phyloP scores from a whole-genome alignment of 1,140 invertebrate genomes.

The Lasioglossum albipes region DNA sequence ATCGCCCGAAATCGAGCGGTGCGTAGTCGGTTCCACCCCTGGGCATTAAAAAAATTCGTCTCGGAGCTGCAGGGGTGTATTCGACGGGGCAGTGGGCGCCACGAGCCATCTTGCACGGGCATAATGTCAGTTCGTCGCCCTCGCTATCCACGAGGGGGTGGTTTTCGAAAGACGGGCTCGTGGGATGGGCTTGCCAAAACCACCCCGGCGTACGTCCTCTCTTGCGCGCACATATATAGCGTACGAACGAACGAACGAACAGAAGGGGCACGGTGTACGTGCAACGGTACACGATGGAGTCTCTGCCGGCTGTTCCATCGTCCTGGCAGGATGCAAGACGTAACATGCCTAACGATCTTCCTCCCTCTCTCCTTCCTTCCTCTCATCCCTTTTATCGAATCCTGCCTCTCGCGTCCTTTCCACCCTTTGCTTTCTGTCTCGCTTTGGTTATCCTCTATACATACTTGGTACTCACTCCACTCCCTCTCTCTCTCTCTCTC shows the following conservation, averaged over 20 bases:
- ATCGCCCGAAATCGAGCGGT: too few relatives aligned
- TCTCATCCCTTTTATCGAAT: conserved; percentile 41
- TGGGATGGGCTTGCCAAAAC: conserved; percentile 74
- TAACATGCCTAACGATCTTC: conserved; percentile 75
- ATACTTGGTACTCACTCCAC: too few relatives aligned
- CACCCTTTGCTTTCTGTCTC: conserved; percentile 23
- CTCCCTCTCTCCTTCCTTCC: conserved; percentile 51
- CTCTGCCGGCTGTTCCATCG: conserved; percentile 73
- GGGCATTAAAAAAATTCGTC: conserved; percentile 13
- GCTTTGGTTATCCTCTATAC: too few relatives aligned
- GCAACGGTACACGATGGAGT: conserved; percentile 72
- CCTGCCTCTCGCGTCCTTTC: conserved; percentile 29
- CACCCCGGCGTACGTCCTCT: conserved; percentile 71
- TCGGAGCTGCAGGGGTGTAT: background rate
- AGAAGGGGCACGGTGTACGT: conserved; percentile 65
- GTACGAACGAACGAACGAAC: conserved; percentile 55
- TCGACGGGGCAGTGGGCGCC: background rate
- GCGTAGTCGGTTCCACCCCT: background rate
- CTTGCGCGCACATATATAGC: conserved; percentile 66
- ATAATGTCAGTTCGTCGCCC: conserved; percentile 65
- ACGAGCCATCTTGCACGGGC: conserved; percentile 62
- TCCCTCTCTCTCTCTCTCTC: too few relatives aligned
- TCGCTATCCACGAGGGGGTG: conserved; percentile 68
- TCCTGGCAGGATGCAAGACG: conserved; percentile 75
- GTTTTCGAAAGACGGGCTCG: conserved; percentile 66